phyloP scores from a whole-genome alignment of 2,888 invertebrate genomes.

The Sphaerophoria taeniata region DNA sequence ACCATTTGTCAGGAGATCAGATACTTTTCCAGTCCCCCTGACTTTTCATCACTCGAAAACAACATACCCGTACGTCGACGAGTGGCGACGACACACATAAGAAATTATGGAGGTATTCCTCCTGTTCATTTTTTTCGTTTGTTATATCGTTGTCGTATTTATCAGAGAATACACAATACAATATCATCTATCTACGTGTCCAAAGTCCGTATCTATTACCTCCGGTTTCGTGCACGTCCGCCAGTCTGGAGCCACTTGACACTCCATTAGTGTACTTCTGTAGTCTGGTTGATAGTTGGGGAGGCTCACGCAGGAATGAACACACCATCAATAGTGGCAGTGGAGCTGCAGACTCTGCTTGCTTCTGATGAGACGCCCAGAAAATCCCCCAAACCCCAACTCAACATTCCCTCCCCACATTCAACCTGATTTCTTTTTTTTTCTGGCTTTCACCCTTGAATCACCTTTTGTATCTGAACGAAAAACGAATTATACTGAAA shows the following conservation, averaged over 20 bases:
- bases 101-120: slow-evolving; percentile 38
- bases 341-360: slow-evolving; percentile 28
- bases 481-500: slow-evolving; percentile 28
- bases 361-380: slow-evolving; percentile 25
- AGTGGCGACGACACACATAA: slow-evolving; percentile 38
- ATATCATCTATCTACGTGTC: slow-evolving; percentile 74
- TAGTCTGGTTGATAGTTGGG: slow-evolving; percentile 47
- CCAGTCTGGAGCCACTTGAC: slow-evolving; percentile 75
- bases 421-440: slow-evolving; percentile 58
- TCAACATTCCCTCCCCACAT: slow-evolving; percentile 23
- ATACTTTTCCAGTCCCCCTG: not conserved
- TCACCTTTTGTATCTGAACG: slow-evolving; percentile 60
- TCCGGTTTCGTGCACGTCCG: slow-evolving; percentile 70
- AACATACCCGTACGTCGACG: slow-evolving; percentile 22
- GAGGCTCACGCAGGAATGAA: slow-evolving; percentile 72
- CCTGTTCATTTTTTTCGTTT: not conserved
- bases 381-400: slow-evolving; percentile 17
- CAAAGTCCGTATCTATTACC: slow-evolving; percentile 71
- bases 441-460: slow-evolving; percentile 47
- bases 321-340: slow-evolving; percentile 42
- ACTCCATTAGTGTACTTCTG: slow-evolving; percentile 63
- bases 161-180: slow-evolving; percentile 53
- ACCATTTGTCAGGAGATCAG: slow-evolving; percentile 31
- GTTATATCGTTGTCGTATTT: slow-evolving; percentile 10
- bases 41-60: slow-evolving; percentile 7